Evolutionary conservation across 2,888 invertebrate genomes (phyloP).

Genomic region (Acronicta aceris): DNA sequence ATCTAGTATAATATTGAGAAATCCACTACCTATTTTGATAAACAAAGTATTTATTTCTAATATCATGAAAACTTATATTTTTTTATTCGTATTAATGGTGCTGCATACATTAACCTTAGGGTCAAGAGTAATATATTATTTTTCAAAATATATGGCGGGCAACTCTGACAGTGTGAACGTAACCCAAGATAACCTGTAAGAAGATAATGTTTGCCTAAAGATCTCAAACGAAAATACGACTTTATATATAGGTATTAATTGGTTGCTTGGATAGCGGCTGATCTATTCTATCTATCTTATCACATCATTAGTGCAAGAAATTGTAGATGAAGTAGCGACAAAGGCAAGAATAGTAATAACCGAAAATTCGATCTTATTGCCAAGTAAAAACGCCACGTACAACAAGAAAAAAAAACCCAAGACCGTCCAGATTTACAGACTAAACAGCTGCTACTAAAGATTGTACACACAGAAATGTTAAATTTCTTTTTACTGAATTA

Average conservation of each 20-base stretch:
- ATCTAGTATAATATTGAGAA: constrained; percentile 1
- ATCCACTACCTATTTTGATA: background rate
- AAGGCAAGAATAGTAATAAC: background rate
- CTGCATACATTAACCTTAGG: background rate
- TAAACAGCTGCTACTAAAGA: background rate
- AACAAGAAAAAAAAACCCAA: background rate
- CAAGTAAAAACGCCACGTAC: too few relatives aligned
- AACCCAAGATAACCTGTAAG: constrained; percentile 1
- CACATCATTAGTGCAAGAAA: background rate
- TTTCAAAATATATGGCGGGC: background rate
- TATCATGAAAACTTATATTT: constrained; percentile 1
- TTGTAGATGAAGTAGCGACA: background rate
- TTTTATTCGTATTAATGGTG: background rate
- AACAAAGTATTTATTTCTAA: background rate
- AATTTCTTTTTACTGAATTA: background rate
- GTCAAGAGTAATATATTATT: constrained; percentile 7
- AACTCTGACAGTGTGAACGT: background rate
- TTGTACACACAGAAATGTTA: background rate
- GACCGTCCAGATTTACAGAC: background rate
- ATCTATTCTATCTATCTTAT: background rate
- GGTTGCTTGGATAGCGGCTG: too few relatives aligned
- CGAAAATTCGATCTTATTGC: background rate
- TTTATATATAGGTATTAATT: background rate
- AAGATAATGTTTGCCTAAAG: background rate
- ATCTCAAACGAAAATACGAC: background rate